These are phyloP conservation scores for Dermolepida albohirtum DNA, from an alignment of 2,888 invertebrate genomes.

Conservation along the genomic window DNA sequence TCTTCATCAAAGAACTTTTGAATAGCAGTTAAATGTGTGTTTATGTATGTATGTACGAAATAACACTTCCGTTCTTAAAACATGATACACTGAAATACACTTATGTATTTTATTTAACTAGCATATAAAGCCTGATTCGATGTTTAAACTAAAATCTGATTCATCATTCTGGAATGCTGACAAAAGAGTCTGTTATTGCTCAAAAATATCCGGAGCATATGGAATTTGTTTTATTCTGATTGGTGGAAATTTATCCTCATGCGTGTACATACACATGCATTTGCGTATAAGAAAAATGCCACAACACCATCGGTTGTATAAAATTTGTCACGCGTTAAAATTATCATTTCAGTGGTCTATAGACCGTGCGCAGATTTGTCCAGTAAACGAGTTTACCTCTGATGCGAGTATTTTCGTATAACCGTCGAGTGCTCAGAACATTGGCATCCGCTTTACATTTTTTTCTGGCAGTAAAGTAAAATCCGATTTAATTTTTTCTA, in stretches of 20 bases:
- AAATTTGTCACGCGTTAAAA: conserved; percentile 10
- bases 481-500: conserved; percentile 14
- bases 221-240: not conserved
- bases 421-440: conserved; percentile 1
- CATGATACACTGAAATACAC: too few species aligned
- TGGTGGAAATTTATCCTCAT: not conserved
- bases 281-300: not conserved
- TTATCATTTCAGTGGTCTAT: conserved; percentile 18
- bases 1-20: too few species aligned
- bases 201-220: conserved; percentile 14
- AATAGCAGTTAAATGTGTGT: too few species aligned
- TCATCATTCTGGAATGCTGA: conserved; percentile 13
- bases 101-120: not conserved
- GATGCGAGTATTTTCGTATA: not conserved
- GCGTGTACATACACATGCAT: not conserved
- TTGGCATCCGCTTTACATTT: conserved; percentile 23
- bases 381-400: not conserved
- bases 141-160: conserved; percentile 6
- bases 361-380: conserved; percentile 16
- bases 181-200: not conserved
- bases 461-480: conserved; percentile 20
- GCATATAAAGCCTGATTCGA: not conserved
- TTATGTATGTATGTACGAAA: too few species aligned
- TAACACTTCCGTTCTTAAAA: too few species aligned
- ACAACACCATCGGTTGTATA: not conserved